Evolutionary conservation across 30 jellyfish, hydroid and myxozoan genomes (phyloP), one percentile per base, ranked within the genome.

Genomic region (Pelagia noctiluca): DNA sequence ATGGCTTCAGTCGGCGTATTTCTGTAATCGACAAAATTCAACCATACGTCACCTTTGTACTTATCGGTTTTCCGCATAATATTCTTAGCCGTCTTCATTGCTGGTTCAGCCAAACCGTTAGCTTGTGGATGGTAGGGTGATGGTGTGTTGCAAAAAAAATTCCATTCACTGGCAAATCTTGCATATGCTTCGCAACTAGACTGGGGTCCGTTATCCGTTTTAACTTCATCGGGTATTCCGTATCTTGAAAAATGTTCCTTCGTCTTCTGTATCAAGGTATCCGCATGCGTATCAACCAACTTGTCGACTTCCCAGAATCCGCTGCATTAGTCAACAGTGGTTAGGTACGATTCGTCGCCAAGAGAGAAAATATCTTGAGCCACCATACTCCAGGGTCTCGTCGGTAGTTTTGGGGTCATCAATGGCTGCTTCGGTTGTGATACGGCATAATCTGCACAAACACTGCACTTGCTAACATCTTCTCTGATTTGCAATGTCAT

Each of bases 161-260:
- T 11, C 61, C 19, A 16, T 26, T 30, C 57, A 25, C 78, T 24
- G 10, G 10, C 26, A 30, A 30, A 5, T 63, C 2, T n/a, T 23
- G 19, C 12, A 29, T 24, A 42, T 7, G 25, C 2, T 3, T 57
- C 19, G 11, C 80, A 42, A 4, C 50, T 46, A 30, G 3, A 75
- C 33, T 75, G 78, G 11, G 86, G 12, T 38, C 86, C 79, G 31
- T 50, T 50, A 28, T 49, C 86, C 11, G 80, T 3, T 18, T 16
- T 24, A 5, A 75, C 50, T 29, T 5, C 81, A 2, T 42, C 61
- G 22, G 87, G 80, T 24, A 52, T 22, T 10, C 87, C 78, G 50
- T 52, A 80, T 52, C 87, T 35, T 13, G 85, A 26, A 75, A 53
- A 75, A 7, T 26, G 35, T 29, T 50, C 57, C 22, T 75, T 52